These are phyloP conservation scores for Colostygia pectinataria DNA, from an alignment of 2,888 invertebrate species.

Conservation along the genomic window DNA sequence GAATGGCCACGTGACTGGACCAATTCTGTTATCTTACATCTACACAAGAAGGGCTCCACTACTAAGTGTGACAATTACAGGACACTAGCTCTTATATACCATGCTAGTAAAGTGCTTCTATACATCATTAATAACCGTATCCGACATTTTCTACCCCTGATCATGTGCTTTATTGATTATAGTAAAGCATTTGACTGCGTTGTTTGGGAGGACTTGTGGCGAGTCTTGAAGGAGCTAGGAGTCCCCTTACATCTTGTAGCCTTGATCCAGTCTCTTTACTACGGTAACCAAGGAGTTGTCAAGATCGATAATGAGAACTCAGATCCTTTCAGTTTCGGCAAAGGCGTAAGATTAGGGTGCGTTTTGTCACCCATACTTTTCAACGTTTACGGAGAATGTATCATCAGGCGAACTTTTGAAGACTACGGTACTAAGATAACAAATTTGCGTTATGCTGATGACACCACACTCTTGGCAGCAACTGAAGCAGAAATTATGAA, in stretches of 20 bases:
- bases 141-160: background rate
- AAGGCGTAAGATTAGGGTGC: no score
- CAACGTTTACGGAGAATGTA: no score
- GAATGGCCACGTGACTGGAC: background rate
- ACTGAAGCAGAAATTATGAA: no score
- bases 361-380: no score
- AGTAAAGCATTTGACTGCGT: background rate
- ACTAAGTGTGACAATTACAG: background rate
- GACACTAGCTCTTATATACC: conserved; percentile 17
- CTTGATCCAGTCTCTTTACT: background rate
- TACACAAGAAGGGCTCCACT: background rate
- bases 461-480: no score
- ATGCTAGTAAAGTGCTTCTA: conserved; percentile 26
- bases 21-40: background rate
- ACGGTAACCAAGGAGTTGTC: background rate
- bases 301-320: no score
- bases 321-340: no score
- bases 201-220: background rate
- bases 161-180: conserved; percentile 1
- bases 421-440: no score
- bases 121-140: conserved; percentile 9
- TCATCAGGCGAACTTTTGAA: no score
- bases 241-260: background rate
- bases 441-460: no score
- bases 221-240: background rate